Conservation (phyloP, 2,888 invertebrate genomes). For the Heliconius aoede region DNA sequence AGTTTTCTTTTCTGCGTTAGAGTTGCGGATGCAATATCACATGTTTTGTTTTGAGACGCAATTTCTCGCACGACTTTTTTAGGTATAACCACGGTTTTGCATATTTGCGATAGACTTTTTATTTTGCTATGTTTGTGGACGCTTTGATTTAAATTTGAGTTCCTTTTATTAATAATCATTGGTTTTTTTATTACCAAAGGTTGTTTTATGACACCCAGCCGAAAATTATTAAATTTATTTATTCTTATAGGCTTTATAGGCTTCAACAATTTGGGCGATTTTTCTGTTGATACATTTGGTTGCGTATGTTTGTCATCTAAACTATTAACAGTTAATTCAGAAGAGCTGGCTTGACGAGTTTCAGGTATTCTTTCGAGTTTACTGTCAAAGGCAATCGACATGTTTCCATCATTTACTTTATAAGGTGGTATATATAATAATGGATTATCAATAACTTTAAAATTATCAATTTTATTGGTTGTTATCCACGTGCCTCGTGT, state of each 20-base stretch:
- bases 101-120: not conserved
- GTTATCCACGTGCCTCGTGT: slow-evolving; percentile 75
- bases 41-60: slow-evolving; percentile 62
- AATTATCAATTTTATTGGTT: slow-evolving; percentile 70
- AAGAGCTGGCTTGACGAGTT: not conserved
- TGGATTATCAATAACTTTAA: slow-evolving; percentile 71
- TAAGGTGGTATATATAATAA: slow-evolving; percentile 63
- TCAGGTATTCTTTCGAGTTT: not conserved
- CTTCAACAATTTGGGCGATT: slow-evolving; percentile 57
- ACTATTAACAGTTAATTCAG: slow-evolving; percentile 12
- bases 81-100: slow-evolving; percentile 13
- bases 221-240: slow-evolving; percentile 66
- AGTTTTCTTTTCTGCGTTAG: slow-evolving; percentile 47
- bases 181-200: slow-evolving; percentile 22
- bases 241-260: slow-evolving; percentile 78
- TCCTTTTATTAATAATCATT: slow-evolving; percentile 24
- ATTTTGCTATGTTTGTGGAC: not conserved
- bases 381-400: slow-evolving; percentile 39
- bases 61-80: slow-evolving; percentile 56
- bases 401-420: slow-evolving; percentile 30
- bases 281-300: slow-evolving; percentile 34
- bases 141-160: not conserved
- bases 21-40: slow-evolving; percentile 24
- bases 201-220: slow-evolving; percentile 53
- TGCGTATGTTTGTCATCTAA: not conserved